Conservation (phyloP, 2,888 invertebrate genomes). For the Pollenia labialis region DNA sequence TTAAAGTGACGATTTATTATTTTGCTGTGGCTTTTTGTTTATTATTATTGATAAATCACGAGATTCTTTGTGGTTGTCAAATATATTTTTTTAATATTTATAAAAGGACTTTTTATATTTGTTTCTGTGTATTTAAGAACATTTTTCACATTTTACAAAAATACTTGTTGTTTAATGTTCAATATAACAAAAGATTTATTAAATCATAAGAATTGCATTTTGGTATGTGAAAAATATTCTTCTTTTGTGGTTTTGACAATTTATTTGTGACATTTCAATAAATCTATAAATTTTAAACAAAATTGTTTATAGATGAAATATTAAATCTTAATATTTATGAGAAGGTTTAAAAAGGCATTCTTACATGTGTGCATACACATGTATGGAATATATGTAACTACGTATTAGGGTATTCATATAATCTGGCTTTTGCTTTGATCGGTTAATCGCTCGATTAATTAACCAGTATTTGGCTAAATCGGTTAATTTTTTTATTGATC, state of each 20-base stretch:
- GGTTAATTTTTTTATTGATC: too few species aligned
- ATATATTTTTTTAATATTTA: not conserved
- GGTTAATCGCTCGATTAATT: too few species aligned
- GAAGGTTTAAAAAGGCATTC: constrained; percentile 1
- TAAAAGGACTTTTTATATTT: not conserved
- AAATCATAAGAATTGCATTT: not conserved
- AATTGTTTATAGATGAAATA: constrained; percentile 39
- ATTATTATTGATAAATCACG: constrained; percentile 34
- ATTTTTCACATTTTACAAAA: not conserved
- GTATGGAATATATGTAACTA: not conserved
- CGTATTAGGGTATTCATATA: too few species aligned
- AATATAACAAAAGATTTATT: constrained; percentile 13
- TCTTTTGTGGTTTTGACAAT: constrained; percentile 41
- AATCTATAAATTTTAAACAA: constrained; percentile 32
- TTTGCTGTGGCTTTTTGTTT: constrained; percentile 41
- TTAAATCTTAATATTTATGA: constrained; percentile 39
- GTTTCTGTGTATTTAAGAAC: not conserved
- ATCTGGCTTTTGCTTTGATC: too few species aligned
- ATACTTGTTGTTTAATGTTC: not conserved
- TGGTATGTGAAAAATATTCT: constrained; percentile 32
- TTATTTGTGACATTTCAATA: constrained; percentile 56
- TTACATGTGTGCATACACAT: not conserved
- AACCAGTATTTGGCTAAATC: too few species aligned
- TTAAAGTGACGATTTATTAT: constrained; percentile 46
- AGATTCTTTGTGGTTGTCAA: constrained; percentile 2